Evolutionary conservation across 2,888 invertebrate genomes (phyloP).

Genomic region (Eristalinus aeneus): DNA sequence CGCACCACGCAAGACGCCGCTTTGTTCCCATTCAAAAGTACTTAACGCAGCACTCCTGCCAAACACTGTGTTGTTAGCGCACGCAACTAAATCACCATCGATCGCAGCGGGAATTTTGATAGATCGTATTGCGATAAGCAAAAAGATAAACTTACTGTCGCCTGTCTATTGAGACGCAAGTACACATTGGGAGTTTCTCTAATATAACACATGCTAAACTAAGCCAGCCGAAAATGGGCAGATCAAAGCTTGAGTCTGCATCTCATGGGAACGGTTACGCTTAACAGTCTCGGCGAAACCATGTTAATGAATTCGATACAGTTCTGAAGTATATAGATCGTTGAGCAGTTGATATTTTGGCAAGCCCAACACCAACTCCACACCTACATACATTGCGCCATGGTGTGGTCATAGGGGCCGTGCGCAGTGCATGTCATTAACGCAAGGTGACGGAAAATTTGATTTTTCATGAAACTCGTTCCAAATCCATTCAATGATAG

Average conservation of each 20-base stretch:
- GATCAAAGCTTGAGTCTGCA: not conserved
- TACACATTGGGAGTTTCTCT: slow-evolving; percentile 18
- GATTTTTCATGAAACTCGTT: slow-evolving; percentile 57
- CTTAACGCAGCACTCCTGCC: slow-evolving; percentile 36
- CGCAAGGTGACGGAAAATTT: slow-evolving; percentile 57
- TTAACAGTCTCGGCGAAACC: slow-evolving; percentile 17
- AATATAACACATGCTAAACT: slow-evolving; percentile 42
- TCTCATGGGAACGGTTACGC: slow-evolving; percentile 31
- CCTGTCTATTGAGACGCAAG: slow-evolving; percentile 32
- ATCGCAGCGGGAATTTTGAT: slow-evolving; percentile 55
- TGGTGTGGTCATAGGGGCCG: slow-evolving; percentile 51
- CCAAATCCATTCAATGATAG: slow-evolving; percentile 49
- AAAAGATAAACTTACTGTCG: slow-evolving; percentile 44
- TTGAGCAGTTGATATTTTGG: slow-evolving; percentile 51
- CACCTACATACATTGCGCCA: slow-evolving; percentile 46
- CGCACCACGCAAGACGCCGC: slow-evolving; percentile 9
- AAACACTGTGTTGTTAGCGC: slow-evolving; percentile 23
- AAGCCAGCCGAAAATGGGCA: slow-evolving; percentile 14
- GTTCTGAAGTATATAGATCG: slow-evolving; percentile 39
- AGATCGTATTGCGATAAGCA: slow-evolving; percentile 52
- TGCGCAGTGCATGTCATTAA: slow-evolving; percentile 53
- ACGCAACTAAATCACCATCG: slow-evolving; percentile 43
- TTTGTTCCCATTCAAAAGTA: slow-evolving; percentile 14
- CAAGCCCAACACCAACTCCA: slow-evolving; percentile 59
- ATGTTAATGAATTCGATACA: slow-evolving; percentile 55